A percentile compares a stretch with the other conserved stretches of the same genome.
phyloP scores from a whole-genome alignment of 2,113 vertebrate genomes.

The Jaculus jaculus region DNA sequence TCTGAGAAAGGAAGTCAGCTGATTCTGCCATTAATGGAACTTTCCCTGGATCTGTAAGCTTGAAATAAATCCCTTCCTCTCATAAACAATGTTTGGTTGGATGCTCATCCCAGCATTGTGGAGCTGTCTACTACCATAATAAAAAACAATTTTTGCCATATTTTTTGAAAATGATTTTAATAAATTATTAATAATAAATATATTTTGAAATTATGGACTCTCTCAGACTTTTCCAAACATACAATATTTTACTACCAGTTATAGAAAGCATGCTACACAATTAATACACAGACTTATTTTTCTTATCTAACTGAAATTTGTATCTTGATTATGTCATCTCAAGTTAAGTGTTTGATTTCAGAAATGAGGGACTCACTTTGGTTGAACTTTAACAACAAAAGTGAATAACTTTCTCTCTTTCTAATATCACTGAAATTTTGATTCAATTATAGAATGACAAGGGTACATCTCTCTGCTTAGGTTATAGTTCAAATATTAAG shows the following conservation, averaged over 20 bases:
- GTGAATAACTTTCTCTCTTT: not conserved
- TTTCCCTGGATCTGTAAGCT: too few species aligned
- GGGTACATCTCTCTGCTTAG: not conserved
- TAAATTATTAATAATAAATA: too few species aligned
- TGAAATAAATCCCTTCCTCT: too few species aligned
- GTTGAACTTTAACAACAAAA: not conserved
- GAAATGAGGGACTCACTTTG: not conserved
- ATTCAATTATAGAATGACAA: not conserved
- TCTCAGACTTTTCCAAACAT: not conserved
- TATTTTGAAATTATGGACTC: not conserved
- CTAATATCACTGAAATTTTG: constrained; percentile 35
- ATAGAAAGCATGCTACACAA: not conserved
- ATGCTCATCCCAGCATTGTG: too few species aligned
- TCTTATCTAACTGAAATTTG: not conserved
- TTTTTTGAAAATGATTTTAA: too few species aligned
- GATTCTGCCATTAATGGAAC: too few species aligned
- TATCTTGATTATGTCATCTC: not conserved
- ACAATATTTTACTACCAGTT: not conserved
- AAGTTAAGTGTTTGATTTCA: not conserved
- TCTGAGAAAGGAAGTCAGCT: too few species aligned
- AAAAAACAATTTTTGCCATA: too few species aligned
- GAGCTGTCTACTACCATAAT: too few species aligned
- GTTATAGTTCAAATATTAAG: not conserved
- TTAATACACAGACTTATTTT: not conserved
- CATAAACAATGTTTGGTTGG: too few species aligned